Conservation (phyloP, 2,888 invertebrate genomes). For the Ptilodon capucinus region DNA sequence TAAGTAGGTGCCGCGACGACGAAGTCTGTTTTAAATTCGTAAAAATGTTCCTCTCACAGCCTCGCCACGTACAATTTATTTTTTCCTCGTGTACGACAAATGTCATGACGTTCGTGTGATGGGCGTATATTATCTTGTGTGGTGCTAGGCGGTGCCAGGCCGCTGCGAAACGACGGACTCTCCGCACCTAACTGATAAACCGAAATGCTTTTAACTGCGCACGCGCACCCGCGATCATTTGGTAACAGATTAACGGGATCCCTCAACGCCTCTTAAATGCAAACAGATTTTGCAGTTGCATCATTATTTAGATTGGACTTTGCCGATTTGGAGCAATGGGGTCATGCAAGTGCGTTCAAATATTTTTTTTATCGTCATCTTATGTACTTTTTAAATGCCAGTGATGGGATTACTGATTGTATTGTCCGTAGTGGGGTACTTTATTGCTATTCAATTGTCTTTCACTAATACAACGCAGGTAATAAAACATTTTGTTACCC, state of each 20-base stretch:
- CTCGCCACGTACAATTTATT: background rate
- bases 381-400: background rate
- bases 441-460: conserved; percentile 31
- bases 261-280: conserved; percentile 6
- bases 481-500: conserved; percentile 60
- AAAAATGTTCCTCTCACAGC: background rate
- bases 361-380: background rate
- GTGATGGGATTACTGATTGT: background rate
- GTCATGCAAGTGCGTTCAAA: background rate
- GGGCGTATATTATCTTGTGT: conserved; percentile 62
- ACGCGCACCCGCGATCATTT: conserved; percentile 47
- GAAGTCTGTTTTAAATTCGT: background rate
- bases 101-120: conserved; percentile 40
- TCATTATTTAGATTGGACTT: conserved; percentile 3
- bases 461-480: conserved; percentile 55
- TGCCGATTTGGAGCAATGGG: background rate
- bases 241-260: conserved; percentile 34
- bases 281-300: conserved; percentile 7
- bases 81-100: conserved; percentile 33
- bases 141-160: conserved; percentile 69
- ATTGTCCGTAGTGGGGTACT: background rate
- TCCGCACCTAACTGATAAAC: conserved; percentile 63
- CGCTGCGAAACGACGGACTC: conserved; percentile 48
- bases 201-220: conserved; percentile 56
- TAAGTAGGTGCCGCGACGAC: background rate